Base-by-base conservation (phyloP, 2,113 vertebrate genomes). In the Polyodon spathula region DNA sequence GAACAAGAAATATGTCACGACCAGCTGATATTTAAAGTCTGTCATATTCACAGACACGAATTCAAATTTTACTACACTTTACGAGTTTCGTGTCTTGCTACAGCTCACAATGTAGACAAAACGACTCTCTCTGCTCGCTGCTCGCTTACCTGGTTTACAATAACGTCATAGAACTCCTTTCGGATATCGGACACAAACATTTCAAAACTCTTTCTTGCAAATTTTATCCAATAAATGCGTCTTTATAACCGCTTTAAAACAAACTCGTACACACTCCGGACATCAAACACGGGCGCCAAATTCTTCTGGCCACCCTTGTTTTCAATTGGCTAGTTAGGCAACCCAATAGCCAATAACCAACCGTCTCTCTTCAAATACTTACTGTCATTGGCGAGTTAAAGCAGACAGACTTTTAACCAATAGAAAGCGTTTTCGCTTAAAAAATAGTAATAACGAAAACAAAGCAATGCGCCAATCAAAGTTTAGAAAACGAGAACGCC, bases 121-220 rank as follows among this genome's bases (percentile, higher is more conserved):
- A n/a, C n/a, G n/a, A n/a, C n/a, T n/a, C n/a, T n/a, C n/a, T n/a
- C n/a, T n/a, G n/a, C n/a, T n/a, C n/a, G n/a, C n/a, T n/a, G n/a
- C n/a, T n/a, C 61, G 14, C 69, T 83, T 42, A 95, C 95, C 91
- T 98, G 88, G 68, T 71, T 88, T 62, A 84, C 75, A 5, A 98
- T 87, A 63, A 90, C 82, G 2, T 98, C 93, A 59, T 97, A 98
- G 72, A 98, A 97, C 5, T 96, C 93, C 43, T 88, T 92, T 51
- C 91, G 89, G 66, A 91, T 89, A 70, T 98, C 93, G 0, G 89
- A 81, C 58, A 98, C 64, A 69, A 97, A 96, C 95, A 98, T 98
- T 15, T 70, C n/a, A 10, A 54, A 68, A 55, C 9, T 11, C 5
- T 7, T 39, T 9, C 44, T 40, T n/a, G n/a, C n/a, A n/a, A n/a